Conservation (phyloP, 2,797 vertebrate species). For the Sebastes hubbsi region DNA sequence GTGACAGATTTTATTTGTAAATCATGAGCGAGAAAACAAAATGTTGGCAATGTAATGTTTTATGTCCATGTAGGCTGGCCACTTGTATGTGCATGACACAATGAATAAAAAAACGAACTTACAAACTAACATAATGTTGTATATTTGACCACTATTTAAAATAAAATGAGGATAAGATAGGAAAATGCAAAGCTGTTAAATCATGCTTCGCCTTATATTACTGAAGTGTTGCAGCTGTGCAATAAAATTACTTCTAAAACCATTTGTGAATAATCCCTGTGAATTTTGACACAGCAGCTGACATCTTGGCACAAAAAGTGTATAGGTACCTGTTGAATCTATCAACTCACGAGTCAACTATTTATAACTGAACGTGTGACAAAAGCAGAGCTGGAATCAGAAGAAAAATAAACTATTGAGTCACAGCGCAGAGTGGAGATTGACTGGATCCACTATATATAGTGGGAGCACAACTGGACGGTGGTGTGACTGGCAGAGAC, state of each 20-base stretch:
- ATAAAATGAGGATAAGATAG: background rate
- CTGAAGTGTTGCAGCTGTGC: background rate
- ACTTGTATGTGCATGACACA: background rate
- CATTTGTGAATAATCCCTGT: constrained; percentile 28
- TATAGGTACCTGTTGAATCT: constrained; percentile 31
- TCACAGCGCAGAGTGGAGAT: constrained; percentile 69
- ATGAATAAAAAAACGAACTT: background rate
- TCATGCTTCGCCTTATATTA: background rate
- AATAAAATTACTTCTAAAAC: constrained; percentile 29
- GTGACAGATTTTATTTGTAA: background rate
- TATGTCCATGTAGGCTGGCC: background rate
- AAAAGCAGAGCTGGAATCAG: constrained; percentile 52
- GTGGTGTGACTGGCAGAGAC: constrained; percentile 79
- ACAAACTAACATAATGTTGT: background rate
- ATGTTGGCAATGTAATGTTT: background rate
- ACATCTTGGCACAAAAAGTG: background rate
- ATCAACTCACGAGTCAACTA: constrained; percentile 20
- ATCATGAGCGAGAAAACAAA: background rate
- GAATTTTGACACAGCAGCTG: constrained; percentile 41
- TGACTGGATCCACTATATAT: constrained; percentile 81
- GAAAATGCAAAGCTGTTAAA: background rate
- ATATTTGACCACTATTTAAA: background rate
- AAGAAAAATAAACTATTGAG: constrained; percentile 76
- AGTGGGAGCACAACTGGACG: constrained; percentile 81
- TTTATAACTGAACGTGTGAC: constrained; percentile 49